These are phyloP conservation scores for Volucella inflata DNA, from an alignment of 2,888 invertebrate genomes.

Conservation along the genomic window DNA sequence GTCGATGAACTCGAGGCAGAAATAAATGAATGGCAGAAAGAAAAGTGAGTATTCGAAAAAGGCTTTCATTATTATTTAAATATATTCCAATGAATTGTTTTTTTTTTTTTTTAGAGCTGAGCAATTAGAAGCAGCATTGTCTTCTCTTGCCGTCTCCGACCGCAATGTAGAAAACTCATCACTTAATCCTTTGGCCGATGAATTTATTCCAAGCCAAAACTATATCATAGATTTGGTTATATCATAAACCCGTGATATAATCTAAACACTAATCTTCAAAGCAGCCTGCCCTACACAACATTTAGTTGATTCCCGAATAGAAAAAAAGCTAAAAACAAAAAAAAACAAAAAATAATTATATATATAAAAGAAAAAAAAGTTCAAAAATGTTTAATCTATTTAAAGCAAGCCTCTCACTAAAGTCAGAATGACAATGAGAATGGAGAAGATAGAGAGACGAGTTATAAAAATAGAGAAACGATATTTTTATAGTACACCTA, in stretches of 20 bases:
- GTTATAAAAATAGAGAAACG: slow-evolving; percentile 18
- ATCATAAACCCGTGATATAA: slow-evolving; percentile 78
- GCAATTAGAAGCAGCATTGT: slow-evolving; percentile 82
- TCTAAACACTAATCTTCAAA: slow-evolving; percentile 46
- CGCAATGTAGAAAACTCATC: slow-evolving; percentile 87
- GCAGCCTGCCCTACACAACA: slow-evolving; percentile 64
- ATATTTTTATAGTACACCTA: slow-evolving; percentile 9
- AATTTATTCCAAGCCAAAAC: slow-evolving; percentile 88
- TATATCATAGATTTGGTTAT: slow-evolving; percentile 80
- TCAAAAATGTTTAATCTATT: slow-evolving; percentile 51
- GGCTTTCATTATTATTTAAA: no score
- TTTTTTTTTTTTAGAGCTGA: slow-evolving; percentile 78
- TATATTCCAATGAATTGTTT: background rate
- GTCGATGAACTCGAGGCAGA: slow-evolving; percentile 88
- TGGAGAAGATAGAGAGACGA: slow-evolving; percentile 19
- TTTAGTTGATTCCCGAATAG: slow-evolving; percentile 60
- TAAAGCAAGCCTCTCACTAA: slow-evolving; percentile 24
- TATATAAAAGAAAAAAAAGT: slow-evolving; percentile 32
- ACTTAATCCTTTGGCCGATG: slow-evolving; percentile 93
- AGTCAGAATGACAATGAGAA: slow-evolving; percentile 18
- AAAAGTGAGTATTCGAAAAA: slow-evolving; percentile 77
- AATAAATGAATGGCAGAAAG: slow-evolving; percentile 82
- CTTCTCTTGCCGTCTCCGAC: slow-evolving; percentile 81
- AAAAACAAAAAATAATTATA: slow-evolving; percentile 32
- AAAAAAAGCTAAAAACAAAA: slow-evolving; percentile 52